Base-by-base conservation (phyloP, 2,113 vertebrate genomes). In the Rhizomys pruinosus region DNA sequence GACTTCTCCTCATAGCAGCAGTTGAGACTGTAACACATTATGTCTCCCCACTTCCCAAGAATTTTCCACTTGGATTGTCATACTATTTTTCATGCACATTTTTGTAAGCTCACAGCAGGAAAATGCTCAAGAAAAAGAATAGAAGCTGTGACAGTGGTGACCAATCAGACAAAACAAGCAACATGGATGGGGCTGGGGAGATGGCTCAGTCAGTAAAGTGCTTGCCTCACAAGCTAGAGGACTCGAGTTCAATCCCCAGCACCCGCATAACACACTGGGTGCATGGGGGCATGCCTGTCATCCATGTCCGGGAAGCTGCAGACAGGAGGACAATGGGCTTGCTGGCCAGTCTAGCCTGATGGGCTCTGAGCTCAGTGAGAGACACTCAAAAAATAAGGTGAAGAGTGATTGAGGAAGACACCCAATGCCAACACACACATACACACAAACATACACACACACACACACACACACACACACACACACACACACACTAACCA, bases 21-120 rank as follows among this genome's bases (percentile, higher is more conserved):
- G 42, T n/a, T 85, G 44, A 90, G 44, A 72, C 32, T 9, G 15
- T 52, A 52, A 68, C 79, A n/a, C 11, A 34, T 69, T 19, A 44
- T 55, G 87, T 80, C 59, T 68, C 77, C 69, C 55, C 11, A 0
- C 39, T 94, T 84, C 81, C 37, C 59, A 76, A 16, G 89, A 15
- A 84, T 84, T 92, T 92, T 44, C 74, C 69, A 63, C 91, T 78
- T 91, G 68, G 84, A 80, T 23, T 34, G 3, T 63, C 47, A 44
- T 42, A 74, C 57, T 57, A 25, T 71, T 90, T 85, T 91, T 59
- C 68, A 47, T 5, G 4, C 37, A 57, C 12, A 17, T 66, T 44
- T 87, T 78, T 74, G 9, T 42, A 66, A 90, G 69, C 39, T 25
- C n/a, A 61, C 74, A 84, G 86, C 72, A 79, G 66, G 57, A 61